Percentiles rank a stretch among this genome's conserved stretches.
Conservation (phyloP, 2,113 vertebrate species). For the Psittacara wagleri region DNA sequence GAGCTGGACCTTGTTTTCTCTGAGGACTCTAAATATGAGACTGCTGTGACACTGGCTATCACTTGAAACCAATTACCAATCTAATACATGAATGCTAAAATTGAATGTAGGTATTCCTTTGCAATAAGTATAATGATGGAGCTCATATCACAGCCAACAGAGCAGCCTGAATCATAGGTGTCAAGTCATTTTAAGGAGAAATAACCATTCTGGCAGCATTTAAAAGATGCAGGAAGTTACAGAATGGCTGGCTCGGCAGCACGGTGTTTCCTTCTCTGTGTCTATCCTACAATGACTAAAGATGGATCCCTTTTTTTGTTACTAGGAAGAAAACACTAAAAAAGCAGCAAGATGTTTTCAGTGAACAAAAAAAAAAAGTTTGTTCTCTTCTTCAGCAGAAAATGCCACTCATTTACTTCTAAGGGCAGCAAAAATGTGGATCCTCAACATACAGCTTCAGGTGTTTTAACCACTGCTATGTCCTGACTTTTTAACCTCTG, state of each 20-base stretch:
- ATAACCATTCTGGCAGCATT: not conserved
- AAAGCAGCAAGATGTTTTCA: not conserved
- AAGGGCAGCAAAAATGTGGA: not conserved
- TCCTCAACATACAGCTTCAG: not conserved
- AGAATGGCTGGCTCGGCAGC: not conserved
- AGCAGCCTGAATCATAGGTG: fast-evolving
- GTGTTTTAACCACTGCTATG: not conserved
- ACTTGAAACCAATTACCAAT: not conserved
- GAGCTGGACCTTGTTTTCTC: not conserved
- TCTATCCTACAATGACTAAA: not conserved
- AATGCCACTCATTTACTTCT: not conserved
- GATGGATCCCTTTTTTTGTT: fast-evolving
- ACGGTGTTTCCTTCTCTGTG: not conserved
- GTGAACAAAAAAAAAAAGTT: not conserved
- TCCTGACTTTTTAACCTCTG: not conserved
- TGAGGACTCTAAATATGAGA: not conserved
- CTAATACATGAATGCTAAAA: not conserved
- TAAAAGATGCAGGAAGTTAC: not conserved
- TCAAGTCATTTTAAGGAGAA: not conserved
- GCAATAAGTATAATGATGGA: not conserved
- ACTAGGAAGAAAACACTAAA: not conserved
- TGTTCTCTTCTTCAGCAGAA: not conserved
- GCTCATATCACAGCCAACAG: not conserved
- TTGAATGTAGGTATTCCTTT: not conserved
- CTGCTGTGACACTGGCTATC: not conserved